A percentile compares a stretch with the other conserved stretches of the same genome.
Conservation (phyloP, 2,113 vertebrate species). For the Datnioides undecimradiatus region DNA sequence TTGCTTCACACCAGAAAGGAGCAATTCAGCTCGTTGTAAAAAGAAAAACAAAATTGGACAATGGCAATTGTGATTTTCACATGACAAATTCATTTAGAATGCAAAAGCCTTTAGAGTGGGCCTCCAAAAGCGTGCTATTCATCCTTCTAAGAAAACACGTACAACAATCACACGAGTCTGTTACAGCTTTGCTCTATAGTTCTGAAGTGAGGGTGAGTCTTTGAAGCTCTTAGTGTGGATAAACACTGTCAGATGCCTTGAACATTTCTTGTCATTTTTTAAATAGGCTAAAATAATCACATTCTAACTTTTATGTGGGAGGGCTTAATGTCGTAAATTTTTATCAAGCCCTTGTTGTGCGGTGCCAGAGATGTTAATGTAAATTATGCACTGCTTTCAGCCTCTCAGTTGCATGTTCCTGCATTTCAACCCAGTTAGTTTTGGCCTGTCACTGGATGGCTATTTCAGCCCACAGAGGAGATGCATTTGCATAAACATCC, state of each 20-base stretch:
- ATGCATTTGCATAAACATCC: constrained; percentile 85
- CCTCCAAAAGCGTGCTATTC: constrained; percentile 30
- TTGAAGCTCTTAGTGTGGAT: constrained; percentile 44
- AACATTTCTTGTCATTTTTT: constrained; percentile 24
- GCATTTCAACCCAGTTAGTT: constrained; percentile 77
- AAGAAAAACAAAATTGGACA: constrained; percentile 47
- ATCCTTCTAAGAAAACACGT: constrained; percentile 54
- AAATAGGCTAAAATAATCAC: constrained; percentile 32
- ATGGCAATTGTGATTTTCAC: constrained; percentile 50
- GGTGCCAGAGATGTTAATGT: constrained; percentile 63
- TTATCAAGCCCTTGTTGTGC: constrained; percentile 46
- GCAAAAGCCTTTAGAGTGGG: constrained; percentile 29
- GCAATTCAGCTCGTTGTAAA: constrained; percentile 34
- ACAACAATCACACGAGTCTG: constrained; percentile 45
- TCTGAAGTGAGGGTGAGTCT: constrained; percentile 30
- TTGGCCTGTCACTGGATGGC: constrained; percentile 76
- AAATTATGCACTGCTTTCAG: constrained; percentile 67
- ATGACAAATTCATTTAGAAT: constrained; percentile 56
- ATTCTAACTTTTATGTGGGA: constrained; percentile 59
- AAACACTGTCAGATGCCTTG: constrained; percentile 62
- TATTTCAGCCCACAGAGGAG: constrained; percentile 78
- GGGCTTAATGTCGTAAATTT: constrained; percentile 36
- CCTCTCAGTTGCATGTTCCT: constrained; percentile 62
- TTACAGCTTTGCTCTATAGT: constrained; percentile 39
- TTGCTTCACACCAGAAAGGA: constrained; percentile 29